These are phyloP conservation scores for Habrosyne pyritoides DNA, from an alignment of 2,888 invertebrate species.

Conservation along the genomic window DNA sequence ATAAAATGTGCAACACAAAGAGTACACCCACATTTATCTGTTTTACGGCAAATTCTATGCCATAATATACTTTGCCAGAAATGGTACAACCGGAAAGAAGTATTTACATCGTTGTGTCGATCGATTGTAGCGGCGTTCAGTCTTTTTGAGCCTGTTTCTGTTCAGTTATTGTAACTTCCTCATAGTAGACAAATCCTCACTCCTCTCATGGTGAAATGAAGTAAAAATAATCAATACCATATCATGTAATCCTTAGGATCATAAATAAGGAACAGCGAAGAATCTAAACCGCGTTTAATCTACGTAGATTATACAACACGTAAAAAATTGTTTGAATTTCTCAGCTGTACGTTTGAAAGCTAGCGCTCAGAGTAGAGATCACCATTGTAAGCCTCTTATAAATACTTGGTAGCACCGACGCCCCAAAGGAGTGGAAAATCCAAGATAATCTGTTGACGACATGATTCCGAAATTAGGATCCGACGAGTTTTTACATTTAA, in stretches of 20 bases:
- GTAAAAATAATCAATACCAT: not conserved
- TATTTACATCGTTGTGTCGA: too few relatives aligned
- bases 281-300: not conserved
- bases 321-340: constrained; percentile 14
- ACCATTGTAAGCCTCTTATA: constrained; percentile 62
- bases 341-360: constrained; percentile 23
- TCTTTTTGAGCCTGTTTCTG: too few relatives aligned
- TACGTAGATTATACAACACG: not conserved
- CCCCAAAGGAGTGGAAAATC: constrained; percentile 65
- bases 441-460: constrained; percentile 71
- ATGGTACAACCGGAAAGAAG: too few relatives aligned
- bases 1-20: too few relatives aligned
- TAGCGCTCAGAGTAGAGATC: constrained; percentile 28
- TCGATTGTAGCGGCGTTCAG: too few relatives aligned
- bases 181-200: too few relatives aligned
- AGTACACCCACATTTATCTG: too few relatives aligned
- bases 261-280: not conserved
- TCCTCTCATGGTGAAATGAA: not conserved
- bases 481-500: constrained; percentile 59
- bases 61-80: too few relatives aligned
- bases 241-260: not conserved
- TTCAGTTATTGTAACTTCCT: too few relatives aligned
- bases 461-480: constrained; percentile 69
- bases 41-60: too few relatives aligned
- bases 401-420: constrained; percentile 44